phyloP scores from a whole-genome alignment of 2,113 vertebrate species.

The Jaculus jaculus region DNA sequence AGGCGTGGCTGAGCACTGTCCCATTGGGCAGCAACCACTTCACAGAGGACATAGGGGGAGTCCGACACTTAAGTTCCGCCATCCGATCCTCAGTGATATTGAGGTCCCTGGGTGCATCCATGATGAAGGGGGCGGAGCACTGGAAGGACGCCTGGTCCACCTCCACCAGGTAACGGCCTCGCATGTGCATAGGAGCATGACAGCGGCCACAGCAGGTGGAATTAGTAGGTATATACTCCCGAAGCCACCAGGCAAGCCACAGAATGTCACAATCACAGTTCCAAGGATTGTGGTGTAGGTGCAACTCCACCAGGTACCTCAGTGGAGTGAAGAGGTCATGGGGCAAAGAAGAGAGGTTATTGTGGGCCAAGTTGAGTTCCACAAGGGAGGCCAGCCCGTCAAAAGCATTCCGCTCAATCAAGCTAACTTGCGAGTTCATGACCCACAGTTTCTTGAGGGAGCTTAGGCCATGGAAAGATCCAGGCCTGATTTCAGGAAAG shows the following conservation, averaged over 20 bases:
- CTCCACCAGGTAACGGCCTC: constrained; percentile 95
- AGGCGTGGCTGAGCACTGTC: constrained; percentile 95
- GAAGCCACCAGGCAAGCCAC: constrained; percentile 97
- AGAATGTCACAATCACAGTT: constrained; percentile 97
- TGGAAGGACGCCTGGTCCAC: constrained; percentile 96
- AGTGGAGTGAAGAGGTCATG: constrained; percentile 97
- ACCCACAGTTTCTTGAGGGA: constrained; percentile 98
- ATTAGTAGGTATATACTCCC: constrained; percentile 98
- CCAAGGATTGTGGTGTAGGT: constrained; percentile 99
- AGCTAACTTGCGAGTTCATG: constrained; percentile 96
- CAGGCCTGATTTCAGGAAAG: constrained; percentile 94
- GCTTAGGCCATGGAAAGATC: constrained; percentile 94
- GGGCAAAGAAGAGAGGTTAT: constrained; percentile 96
- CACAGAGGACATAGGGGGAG: constrained; percentile 96
- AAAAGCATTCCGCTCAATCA: constrained; percentile 97
- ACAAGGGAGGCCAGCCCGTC: constrained; percentile 96
- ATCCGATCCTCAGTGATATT: constrained; percentile 97
- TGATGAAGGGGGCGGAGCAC: constrained; percentile 96
- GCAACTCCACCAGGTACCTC: constrained; percentile 96
- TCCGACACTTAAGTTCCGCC: constrained; percentile 95
- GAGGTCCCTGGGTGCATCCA: constrained; percentile 94
- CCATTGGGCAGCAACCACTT: constrained; percentile 96
- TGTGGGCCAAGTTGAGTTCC: constrained; percentile 99
- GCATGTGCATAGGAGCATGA: constrained; percentile 93
- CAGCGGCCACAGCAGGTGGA: constrained; percentile 98